Evolutionary conservation across 2,888 invertebrate species (phyloP), one percentile per base, ranked within the genome.

Genomic region (Panorpa germanica): DNA sequence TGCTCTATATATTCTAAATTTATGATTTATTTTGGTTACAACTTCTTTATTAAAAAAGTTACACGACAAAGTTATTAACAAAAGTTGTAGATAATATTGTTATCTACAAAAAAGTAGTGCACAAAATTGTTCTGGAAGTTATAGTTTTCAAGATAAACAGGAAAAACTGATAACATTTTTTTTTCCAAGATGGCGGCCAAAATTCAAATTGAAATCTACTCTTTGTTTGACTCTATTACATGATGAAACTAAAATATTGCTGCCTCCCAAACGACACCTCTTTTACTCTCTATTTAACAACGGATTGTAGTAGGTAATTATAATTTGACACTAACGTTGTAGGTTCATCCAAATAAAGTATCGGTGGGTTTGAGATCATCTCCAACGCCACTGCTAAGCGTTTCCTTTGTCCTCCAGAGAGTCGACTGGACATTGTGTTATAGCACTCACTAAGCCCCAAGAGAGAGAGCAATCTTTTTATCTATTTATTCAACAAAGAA

Each of bases 331-430:
- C 65, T 63, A 45, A 68, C 67, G 82, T 83, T 6, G 85, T 86
- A 24, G 85, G 85, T 49, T 85, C 85, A 45, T 86, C 85, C 37
- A 85, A 69, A 55, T 83, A 86, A 61, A 85, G 65, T 33, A 86
- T 68, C 11, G 83, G 81, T 7, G 85, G 85, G 49, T 85, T 86
- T 40, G 80, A 83, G 26, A 85, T 68, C 35, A 85, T 61, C 48
- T 85, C 85, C 37, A 82, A 54, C 4, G 83, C 82, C 25, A 85
- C 78, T 2, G 81, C 80, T 27, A 85, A 61, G 27, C 85, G 63
- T 45, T 85, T 73, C 40, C 71, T 69, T 48, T 85, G 83, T 3
- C 85, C 85, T n/a, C 85, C 85, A 2, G 82, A 83, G 20, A 86
- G 57, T 43, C 70, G 70, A 13, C 62, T 62, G 24, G 77, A 70